Evolutionary conservation across 2,797 vertebrate genomes (phyloP).

Genomic region (Lutjanus campechanus): DNA sequence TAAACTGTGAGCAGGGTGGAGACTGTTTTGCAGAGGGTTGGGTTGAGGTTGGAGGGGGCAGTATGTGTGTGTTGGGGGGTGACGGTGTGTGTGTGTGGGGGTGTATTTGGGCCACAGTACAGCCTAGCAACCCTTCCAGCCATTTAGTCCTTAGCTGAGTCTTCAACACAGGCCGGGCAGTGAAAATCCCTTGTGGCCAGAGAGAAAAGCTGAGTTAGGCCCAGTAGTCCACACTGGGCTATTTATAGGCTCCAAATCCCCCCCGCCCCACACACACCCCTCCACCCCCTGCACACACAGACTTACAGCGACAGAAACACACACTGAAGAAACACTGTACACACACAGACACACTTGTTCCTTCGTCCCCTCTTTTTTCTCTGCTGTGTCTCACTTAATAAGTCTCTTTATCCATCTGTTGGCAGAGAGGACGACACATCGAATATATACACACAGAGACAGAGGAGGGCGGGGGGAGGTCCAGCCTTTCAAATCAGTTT

Average conservation of each 20-base stretch:
- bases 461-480: neutral
- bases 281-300: conserved; percentile 24
- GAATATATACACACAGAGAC: conserved; percentile 6
- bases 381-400: conserved; percentile 22
- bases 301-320: conserved; percentile 37
- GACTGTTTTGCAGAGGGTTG: conserved; percentile 27
- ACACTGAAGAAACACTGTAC: neutral
- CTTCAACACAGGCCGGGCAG: conserved; percentile 60
- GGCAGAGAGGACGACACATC: conserved; percentile 9
- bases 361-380: conserved; percentile 32
- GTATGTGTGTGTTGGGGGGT: neutral
- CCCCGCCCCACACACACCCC: conserved; percentile 38
- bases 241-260: conserved; percentile 72
- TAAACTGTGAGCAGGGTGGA: conserved; percentile 30
- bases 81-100: neutral
- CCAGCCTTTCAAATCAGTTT: conserved; percentile 49
- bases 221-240: conserved; percentile 63
- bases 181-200: conserved; percentile 75
- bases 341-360: conserved; percentile 24
- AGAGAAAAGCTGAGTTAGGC: conserved; percentile 74
- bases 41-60: conserved; percentile 3
- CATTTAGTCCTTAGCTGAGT: conserved; percentile 67
- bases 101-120: conserved; percentile 52
- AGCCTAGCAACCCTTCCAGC: conserved; percentile 66
- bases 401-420: conserved; percentile 22